A percentile compares a stretch with the other conserved stretches of the same genome.
phyloP scores from a whole-genome alignment of 1,140 invertebrate species.

The Trachelipus rathkii region DNA sequence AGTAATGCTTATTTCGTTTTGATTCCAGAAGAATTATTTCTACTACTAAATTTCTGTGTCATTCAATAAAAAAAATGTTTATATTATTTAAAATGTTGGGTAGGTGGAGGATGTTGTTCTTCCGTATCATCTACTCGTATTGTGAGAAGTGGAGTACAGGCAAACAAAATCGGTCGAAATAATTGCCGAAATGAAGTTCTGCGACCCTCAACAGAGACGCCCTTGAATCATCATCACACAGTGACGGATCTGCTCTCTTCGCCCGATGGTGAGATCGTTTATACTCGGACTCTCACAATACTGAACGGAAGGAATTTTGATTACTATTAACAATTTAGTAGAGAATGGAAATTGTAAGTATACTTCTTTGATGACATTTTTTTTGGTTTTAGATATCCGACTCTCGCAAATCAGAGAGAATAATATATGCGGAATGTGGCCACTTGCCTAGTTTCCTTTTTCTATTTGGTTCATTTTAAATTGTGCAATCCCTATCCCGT shows the following conservation, averaged over 20 bases:
- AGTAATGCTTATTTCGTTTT: too few relatives aligned
- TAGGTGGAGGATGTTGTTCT: constrained; percentile 25
- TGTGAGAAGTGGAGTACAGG: constrained; percentile 54
- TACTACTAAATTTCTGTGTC: too few relatives aligned
- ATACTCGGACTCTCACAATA: constrained; percentile 33
- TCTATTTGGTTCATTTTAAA: too few relatives aligned
- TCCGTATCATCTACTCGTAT: constrained; percentile 23
- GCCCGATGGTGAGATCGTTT: constrained; percentile 32
- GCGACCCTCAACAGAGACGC: constrained; percentile 24
- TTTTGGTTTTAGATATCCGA: too few relatives aligned
- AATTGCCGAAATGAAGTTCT: constrained; percentile 66
- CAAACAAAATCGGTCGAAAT: constrained; percentile 71
- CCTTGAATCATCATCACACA: constrained; percentile 19
- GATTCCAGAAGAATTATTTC: too few relatives aligned
- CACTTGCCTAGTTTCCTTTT: too few relatives aligned
- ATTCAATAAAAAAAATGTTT: too few relatives aligned
- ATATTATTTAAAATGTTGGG: constrained; percentile 8
- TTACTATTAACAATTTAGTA: background rate
- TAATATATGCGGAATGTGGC: too few relatives aligned
- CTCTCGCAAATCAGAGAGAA: too few relatives aligned
- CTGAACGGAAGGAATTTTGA: constrained; percentile 32
- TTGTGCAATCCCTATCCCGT: too few relatives aligned
- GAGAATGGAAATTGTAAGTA: too few relatives aligned
- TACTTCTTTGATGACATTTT: too few relatives aligned
- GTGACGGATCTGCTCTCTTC: constrained; percentile 27